A percentile compares a stretch with the other conserved stretches of the same genome.
Evolutionary conservation across 1,140 invertebrate genomes (phyloP).

Genomic region (Euwallacea fornicatus): DNA sequence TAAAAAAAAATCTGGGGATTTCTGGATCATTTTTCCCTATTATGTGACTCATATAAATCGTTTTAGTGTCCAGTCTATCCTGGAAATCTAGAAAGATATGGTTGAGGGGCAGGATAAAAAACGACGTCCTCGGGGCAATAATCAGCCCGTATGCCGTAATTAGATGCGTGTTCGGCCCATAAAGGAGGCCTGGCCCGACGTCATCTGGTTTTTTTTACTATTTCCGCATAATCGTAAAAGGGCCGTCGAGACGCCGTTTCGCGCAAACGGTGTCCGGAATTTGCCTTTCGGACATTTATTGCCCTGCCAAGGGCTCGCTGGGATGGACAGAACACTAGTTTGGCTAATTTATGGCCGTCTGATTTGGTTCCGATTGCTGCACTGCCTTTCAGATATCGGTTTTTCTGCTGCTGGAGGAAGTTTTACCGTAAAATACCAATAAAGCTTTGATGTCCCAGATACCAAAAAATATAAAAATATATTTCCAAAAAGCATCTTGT

Average conservation of each 20-base stretch:
- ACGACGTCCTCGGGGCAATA: constrained; percentile 41
- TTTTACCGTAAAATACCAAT: neutral
- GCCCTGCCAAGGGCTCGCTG: constrained; percentile 22
- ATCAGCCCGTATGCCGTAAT: constrained; percentile 48
- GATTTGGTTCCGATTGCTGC: constrained; percentile 17
- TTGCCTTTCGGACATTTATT: constrained; percentile 54
- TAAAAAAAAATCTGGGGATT: too few relatives aligned
- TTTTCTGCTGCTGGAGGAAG: neutral
- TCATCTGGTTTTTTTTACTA: constrained; percentile 53
- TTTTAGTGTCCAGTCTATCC: neutral
- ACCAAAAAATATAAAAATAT: neutral
- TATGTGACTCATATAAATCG: too few relatives aligned
- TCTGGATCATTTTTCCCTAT: too few relatives aligned
- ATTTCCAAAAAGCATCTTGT: too few relatives aligned
- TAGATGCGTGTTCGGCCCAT: constrained; percentile 48
- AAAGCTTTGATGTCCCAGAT: too few relatives aligned
- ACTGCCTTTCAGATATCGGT: neutral
- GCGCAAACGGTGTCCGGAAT: constrained; percentile 52
- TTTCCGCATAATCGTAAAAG: constrained; percentile 55
- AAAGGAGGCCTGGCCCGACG: constrained; percentile 44
- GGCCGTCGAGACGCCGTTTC: constrained; percentile 49
- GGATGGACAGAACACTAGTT: constrained; percentile 31
- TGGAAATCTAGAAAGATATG: neutral
- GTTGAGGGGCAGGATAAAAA: constrained; percentile 29
- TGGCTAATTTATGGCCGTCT: constrained; percentile 31